Percentiles rank a stretch among this genome's conserved stretches.
These are phyloP conservation scores for Mystacides longicornis DNA, from an alignment of 2,888 invertebrate genomes.

Conservation along the genomic window DNA sequence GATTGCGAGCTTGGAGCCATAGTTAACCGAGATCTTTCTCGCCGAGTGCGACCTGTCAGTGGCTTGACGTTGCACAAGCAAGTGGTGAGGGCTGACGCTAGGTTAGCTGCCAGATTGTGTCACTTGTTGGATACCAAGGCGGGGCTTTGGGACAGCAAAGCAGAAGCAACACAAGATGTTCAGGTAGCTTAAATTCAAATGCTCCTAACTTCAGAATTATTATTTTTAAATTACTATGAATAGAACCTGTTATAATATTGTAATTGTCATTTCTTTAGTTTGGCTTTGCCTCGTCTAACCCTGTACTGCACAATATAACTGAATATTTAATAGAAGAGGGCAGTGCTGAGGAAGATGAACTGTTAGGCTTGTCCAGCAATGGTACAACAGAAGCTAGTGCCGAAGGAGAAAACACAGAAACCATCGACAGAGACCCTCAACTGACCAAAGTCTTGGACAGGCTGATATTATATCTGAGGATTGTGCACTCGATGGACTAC, in stretches of 20 bases:
- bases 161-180: background rate
- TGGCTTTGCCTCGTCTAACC: constrained; percentile 79
- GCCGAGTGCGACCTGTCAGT: constrained; percentile 86
- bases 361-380: constrained; percentile 61
- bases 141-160: constrained; percentile 59
- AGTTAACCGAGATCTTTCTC: constrained; percentile 92
- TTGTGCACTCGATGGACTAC: constrained; percentile 98
- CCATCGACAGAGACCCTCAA: constrained; percentile 63
- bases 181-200: background rate
- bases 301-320: constrained; percentile 92
- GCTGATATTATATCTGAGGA: constrained; percentile 84
- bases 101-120: constrained; percentile 84
- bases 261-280: constrained; percentile 32
- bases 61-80: constrained; percentile 85
- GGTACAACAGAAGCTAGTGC: constrained; percentile 37
- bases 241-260: background rate
- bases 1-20: constrained; percentile 93
- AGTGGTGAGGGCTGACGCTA: constrained; percentile 85
- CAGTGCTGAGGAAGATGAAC: constrained; percentile 95
- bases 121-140: constrained; percentile 83
- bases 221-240: background rate
- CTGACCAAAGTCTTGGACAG: constrained; percentile 67
- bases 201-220: too few relatives aligned
- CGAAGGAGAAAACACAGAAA: constrained; percentile 33
- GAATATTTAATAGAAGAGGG: constrained; percentile 98